phyloP scores from a whole-genome alignment of 1,140 invertebrate genomes.

The Carposina sasakii region DNA sequence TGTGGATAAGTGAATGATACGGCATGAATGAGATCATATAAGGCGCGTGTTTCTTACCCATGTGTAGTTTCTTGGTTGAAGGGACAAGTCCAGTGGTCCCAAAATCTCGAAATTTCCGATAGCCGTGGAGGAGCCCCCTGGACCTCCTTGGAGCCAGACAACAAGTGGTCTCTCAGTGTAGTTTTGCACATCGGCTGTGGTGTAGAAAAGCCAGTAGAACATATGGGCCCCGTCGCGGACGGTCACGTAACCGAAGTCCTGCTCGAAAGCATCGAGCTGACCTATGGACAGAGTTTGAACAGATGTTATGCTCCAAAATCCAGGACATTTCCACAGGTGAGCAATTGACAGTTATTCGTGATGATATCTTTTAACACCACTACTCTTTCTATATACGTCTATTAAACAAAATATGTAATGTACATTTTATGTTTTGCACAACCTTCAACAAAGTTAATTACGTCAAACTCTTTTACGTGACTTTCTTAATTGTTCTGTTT shows the following conservation, averaged over 20 bases:
- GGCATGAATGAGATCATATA: too few species aligned
- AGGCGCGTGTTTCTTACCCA: conserved; percentile 86
- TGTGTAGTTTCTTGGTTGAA: conserved; percentile 78
- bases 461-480: too few species aligned
- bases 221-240: conserved; percentile 82
- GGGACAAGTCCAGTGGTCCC: conserved; percentile 79
- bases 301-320: too few species aligned
- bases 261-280: conserved; percentile 51
- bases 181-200: conserved; percentile 73
- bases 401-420: too few species aligned
- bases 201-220: conserved; percentile 89
- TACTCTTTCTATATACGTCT: too few species aligned
- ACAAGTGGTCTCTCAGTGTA: conserved; percentile 79
- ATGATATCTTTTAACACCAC: too few species aligned
- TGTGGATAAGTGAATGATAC: too few species aligned
- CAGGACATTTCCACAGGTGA: too few species aligned
- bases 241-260: conserved; percentile 64
- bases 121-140: conserved; percentile 83
- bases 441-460: too few species aligned
- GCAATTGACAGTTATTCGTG: too few species aligned
- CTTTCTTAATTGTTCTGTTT: too few species aligned
- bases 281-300: conserved; percentile 31
- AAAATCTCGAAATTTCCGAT: conserved; percentile 86
- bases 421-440: too few species aligned
- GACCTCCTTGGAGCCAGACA: conserved; percentile 86